Conservation (phyloP, 1,140 invertebrate genomes). For the Delia radicum region DNA sequence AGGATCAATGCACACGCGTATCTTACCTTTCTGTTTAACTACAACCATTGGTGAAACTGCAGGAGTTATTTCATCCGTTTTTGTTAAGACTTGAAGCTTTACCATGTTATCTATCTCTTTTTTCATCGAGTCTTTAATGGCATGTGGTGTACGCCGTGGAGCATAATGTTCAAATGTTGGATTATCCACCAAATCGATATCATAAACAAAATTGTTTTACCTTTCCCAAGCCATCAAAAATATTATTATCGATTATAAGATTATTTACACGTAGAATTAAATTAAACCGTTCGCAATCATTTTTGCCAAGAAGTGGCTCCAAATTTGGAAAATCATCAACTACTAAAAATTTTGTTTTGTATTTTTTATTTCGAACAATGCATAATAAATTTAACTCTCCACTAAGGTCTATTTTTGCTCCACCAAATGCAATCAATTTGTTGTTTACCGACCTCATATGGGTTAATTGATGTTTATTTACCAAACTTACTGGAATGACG, state of each 20-base stretch:
- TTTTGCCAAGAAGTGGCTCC: background rate
- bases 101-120: slow-evolving; percentile 2
- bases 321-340: background rate
- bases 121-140: background rate
- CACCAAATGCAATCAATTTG: background rate
- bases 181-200: background rate
- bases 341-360: background rate
- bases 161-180: background rate
- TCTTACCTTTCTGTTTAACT: background rate
- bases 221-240: background rate
- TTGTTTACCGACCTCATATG: background rate
- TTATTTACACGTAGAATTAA: background rate
- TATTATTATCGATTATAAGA: background rate
- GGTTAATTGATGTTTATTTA: background rate
- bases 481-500: background rate
- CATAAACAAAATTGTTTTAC: background rate
- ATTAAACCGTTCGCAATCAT: background rate
- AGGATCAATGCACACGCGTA: slow-evolving; percentile 6
- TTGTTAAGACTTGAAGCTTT: background rate
- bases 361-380: background rate
- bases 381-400: background rate
- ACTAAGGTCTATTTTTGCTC: background rate
- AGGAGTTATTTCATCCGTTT: background rate
- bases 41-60: slow-evolving; percentile 1
- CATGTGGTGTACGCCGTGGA: background rate